A percentile compares a stretch with the other conserved stretches of the same genome.
phyloP scores from a whole-genome alignment of 2,888 invertebrate species.

The Drosophila gaucha region DNA sequence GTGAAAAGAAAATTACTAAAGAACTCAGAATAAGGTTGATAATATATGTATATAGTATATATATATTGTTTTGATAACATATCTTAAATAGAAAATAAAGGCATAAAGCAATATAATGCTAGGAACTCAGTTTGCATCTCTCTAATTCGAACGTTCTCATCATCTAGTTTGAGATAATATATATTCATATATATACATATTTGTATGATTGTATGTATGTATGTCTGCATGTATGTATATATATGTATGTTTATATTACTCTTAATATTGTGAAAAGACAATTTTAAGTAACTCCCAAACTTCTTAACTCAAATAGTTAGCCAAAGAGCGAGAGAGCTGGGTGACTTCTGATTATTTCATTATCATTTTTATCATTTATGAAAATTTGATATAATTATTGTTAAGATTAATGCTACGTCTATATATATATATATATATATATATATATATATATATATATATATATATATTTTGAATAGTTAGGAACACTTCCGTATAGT shows the following conservation, averaged over 20 bases:
- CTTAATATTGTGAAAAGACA: neutral
- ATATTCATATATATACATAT: neutral
- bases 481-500: constrained; percentile 73
- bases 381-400: constrained; percentile 20
- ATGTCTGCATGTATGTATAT: constrained; percentile 2
- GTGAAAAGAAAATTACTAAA: too few species aligned
- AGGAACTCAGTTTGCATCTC: constrained; percentile 78
- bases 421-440: neutral
- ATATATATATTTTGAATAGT: constrained; percentile 63
- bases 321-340: neutral
- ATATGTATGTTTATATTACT: neutral
- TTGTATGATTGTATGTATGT: constrained; percentile 1
- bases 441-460: constrained; percentile 3
- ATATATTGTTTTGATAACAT: neutral
- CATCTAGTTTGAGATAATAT: constrained; percentile 3
- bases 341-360: constrained; percentile 5
- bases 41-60: neutral
- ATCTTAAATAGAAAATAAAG: constrained; percentile 66
- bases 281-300: neutral
- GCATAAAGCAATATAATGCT: constrained; percentile 76
- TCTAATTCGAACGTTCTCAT: constrained; percentile 49
- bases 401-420: constrained; percentile 32
- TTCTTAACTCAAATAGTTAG: constrained; percentile 1
- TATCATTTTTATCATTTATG: constrained; percentile 9
- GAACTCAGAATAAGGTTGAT: too few species aligned